phyloP scores from a whole-genome alignment of 37 sponge, comb jelly and placozoan species.

The Trichoplax adhaerens region DNA sequence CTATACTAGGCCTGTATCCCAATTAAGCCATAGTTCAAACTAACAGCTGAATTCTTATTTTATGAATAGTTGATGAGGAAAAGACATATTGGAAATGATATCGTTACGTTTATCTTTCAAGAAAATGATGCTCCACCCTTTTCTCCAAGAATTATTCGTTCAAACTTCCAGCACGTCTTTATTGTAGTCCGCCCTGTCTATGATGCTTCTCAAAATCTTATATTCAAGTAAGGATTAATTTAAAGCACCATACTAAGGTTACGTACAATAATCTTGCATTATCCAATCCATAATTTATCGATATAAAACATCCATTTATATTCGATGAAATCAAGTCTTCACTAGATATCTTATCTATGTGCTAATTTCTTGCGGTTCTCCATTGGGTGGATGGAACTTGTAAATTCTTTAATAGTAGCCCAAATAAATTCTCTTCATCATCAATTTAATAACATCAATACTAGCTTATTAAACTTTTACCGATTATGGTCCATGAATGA shows the following conservation, averaged over 20 bases:
- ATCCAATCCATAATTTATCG: no score
- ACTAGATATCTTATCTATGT: no score
- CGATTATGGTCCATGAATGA: no score
- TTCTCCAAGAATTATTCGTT: slow-evolving; percentile 60
- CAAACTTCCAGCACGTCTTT: slow-evolving; percentile 95
- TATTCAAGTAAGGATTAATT: slow-evolving; percentile 31
- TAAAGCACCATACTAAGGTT: background rate
- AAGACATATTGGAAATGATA: slow-evolving; percentile 97
- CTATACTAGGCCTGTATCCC: no score
- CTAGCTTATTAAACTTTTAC: background rate
- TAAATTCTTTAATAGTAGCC: no score
- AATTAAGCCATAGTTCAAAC: background rate
- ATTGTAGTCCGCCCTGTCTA: slow-evolving; percentile 58
- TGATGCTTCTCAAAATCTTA: slow-evolving; percentile 23
- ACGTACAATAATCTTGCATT: no score
- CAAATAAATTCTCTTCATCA: background rate
- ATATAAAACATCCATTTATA: no score
- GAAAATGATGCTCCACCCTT: slow-evolving; percentile 72
- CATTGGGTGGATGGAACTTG: no score
- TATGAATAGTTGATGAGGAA: slow-evolving; percentile 58
- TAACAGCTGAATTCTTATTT: background rate
- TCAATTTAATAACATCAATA: background rate
- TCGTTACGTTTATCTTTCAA: slow-evolving; percentile 91
- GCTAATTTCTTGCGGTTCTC: no score
- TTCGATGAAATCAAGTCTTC: no score